Percentiles rank a stretch among this genome's conserved stretches.
Evolutionary conservation across 2,888 invertebrate species (phyloP).

Genomic region (Pseudococcus viburni): DNA sequence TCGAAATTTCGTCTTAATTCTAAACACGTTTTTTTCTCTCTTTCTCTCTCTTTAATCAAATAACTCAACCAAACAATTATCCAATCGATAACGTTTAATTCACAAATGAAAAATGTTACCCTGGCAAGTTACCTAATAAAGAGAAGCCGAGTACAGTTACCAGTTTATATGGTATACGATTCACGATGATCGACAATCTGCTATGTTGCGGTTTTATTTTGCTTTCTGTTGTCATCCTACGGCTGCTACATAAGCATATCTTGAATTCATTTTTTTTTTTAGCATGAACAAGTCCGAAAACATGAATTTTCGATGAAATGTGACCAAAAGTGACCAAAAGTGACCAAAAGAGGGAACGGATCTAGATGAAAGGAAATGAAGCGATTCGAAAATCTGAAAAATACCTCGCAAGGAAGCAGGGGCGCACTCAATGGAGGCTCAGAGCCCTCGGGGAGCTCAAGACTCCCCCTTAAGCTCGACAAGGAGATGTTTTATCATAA

Average conservation of each 20-base stretch:
- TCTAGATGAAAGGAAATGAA: neutral
- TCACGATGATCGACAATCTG: conserved; percentile 16
- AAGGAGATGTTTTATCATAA: too few relatives aligned
- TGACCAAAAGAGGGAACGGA: neutral
- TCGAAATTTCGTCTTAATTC: conserved; percentile 53
- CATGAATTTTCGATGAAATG: neutral
- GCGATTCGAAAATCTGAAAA: too few relatives aligned
- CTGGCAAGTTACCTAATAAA: conserved; percentile 54
- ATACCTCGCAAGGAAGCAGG: too few relatives aligned
- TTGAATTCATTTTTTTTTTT: neutral
- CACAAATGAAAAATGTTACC: conserved; percentile 47
- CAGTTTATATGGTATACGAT: neutral
- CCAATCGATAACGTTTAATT: conserved; percentile 56
- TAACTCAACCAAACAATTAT: conserved; percentile 45
- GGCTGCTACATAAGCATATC: neutral
- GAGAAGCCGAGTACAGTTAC: conserved; percentile 12
- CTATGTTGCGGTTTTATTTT: conserved; percentile 7
- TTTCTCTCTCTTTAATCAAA: neutral
- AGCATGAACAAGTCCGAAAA: neutral
- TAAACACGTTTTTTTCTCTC: conserved; percentile 31
- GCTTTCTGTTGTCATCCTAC: neutral
- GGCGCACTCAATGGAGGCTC: too few relatives aligned
- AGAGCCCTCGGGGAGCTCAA: too few relatives aligned
- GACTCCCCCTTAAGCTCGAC: too few relatives aligned
- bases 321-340: too few relatives aligned